These are phyloP conservation scores for Phalloptychus januarius DNA, from an alignment of 2,797 vertebrate genomes.

Conservation along the genomic window DNA sequence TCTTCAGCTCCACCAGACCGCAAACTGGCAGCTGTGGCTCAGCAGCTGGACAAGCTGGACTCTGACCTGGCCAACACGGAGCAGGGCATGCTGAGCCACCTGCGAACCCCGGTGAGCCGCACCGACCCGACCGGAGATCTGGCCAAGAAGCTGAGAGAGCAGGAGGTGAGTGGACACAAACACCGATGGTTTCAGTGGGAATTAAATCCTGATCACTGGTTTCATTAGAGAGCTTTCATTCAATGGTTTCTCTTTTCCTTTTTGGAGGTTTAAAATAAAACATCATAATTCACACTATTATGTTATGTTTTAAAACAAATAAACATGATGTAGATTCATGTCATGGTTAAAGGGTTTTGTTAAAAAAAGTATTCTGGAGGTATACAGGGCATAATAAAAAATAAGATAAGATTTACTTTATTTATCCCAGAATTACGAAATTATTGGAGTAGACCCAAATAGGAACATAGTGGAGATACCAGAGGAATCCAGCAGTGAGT, in stretches of 20 bases:
- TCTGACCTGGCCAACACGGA: constrained; percentile 82
- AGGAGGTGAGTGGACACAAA: constrained; percentile 82
- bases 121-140: constrained; percentile 84
- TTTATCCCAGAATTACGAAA: no score
- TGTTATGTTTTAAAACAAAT: background rate
- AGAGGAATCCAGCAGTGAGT: no score
- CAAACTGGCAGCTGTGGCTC: constrained; percentile 77
- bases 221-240: background rate
- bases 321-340: background rate
- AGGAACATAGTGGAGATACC: no score
- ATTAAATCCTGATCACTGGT: background rate
- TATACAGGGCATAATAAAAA: no score
- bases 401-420: no score
- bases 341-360: background rate
- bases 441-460: no score
- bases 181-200: background rate
- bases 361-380: no score
- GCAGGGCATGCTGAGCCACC: constrained; percentile 79
- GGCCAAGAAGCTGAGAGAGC: constrained; percentile 83
- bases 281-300: no score
- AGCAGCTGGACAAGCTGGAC: constrained; percentile 83
- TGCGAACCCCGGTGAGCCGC: constrained; percentile 85
- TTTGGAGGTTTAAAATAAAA: background rate
- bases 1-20: constrained; percentile 75
- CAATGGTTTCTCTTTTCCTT: background rate